Evolutionary conservation across 2,113 vertebrate genomes (phyloP), one percentile per base, ranked within the genome.

Genomic region (Dryoscopus gambensis): DNA sequence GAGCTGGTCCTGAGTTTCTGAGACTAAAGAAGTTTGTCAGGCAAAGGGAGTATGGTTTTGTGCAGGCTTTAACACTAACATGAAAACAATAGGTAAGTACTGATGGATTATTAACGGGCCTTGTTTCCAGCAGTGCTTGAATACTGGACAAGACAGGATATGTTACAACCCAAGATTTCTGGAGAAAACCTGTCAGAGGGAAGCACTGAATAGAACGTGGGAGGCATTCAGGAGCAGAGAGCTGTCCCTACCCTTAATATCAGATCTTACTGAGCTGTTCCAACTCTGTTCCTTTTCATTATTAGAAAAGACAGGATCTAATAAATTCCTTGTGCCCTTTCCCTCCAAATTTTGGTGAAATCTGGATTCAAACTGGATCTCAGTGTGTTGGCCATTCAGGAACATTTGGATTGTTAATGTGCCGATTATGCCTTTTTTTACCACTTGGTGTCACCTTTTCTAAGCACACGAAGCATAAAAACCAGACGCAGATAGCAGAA

Each of bases 391-490:
- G 9, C 17, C 2, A 1, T 27, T 87, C 46, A 55, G 52, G 31
- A 68, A 63, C 63, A 27, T 18, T 13, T 33, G 44, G 7, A 8
- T 37, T 40, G 39, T 37, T 74, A 18, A 25, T 2, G 2, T 28
- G 18, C n/a, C 22, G 90, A 7, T 79, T 39, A 60, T 96, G 27
- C 95, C 79, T 10, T 10, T 64, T 59, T 75, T 68, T 60, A 69
- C 95, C 95, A 56, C 96, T 76, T 77, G 95, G 80, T 85, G 93
- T 94, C 96, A 74, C 60, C 46, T 78, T 89, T 91, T 57, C 24
- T 7, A 81, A 69, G 42, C 59, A 15, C 21, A 23, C 0, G 6
- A 31, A 39, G 27, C 22, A 0, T 3, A 30, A 24, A 2, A 7
- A 3, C 1, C 24, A 39, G 18, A 5, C 11, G 0, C 0, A 5